Base-by-base conservation (phyloP, 2,888 invertebrate genomes). In the Drosophila atripex region DNA sequence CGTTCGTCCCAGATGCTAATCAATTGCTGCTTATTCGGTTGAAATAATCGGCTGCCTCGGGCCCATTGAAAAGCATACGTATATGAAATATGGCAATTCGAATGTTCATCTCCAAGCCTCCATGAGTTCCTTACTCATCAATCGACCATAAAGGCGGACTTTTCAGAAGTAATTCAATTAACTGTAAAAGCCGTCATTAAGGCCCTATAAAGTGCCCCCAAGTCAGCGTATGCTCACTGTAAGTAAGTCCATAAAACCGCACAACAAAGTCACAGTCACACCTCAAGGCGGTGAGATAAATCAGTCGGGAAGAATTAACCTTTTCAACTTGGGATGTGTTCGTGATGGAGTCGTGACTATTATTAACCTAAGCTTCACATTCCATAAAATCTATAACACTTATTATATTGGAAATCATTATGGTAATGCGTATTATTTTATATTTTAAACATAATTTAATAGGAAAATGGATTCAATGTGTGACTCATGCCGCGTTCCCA, bases 251-350 rank as follows among this genome's bases (percentile, higher is more conserved):
- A 74, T 79, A 83, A 83, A 83, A 55, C 61, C 51, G 23, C 64
- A 80, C 84, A 85, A 85, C 84, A 85, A 85, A 85, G 84, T 87
- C 75, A 75, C 82, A 77, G 86, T 83, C 82, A 83, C 82, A 86
- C 84, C 82, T 83, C 72, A 35, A 7, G 70, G 79, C 87, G 77
- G 80, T 71, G 53, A 73, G 68, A 87, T 84, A 84, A 84, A 87
- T 84, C 85, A 85, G 74, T 46, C 43, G 45, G 49, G 61, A 68
- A 60, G 70, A 46, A 30, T 51, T 21, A 35, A 64, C 32, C 28
- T 16, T 12, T n/a, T 51, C 11, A 8, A 16, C 25, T 14, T 18
- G 51, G 16, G 64, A 63, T 63, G 64, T 3, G 35, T 12, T 8
- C 45, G 63, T 51, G 41, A 60, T 9, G 18, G 3, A 18, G 9